Evolutionary conservation across 2,113 vertebrate genomes (phyloP).

Genomic region (Phaetusa simplex): DNA sequence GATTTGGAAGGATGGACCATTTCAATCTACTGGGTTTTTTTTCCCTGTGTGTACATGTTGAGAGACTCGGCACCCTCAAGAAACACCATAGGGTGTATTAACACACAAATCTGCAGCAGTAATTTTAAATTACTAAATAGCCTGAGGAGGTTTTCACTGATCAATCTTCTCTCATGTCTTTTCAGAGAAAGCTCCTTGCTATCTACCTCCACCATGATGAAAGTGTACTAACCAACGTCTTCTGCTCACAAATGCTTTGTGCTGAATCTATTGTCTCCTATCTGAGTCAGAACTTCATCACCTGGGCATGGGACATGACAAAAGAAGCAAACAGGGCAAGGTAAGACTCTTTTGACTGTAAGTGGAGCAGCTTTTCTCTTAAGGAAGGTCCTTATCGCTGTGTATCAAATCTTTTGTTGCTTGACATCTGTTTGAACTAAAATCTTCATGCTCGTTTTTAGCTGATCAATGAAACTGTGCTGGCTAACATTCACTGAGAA

Average conservation of each 20-base stretch:
- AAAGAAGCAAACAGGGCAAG: constrained; percentile 97
- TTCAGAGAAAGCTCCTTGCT: constrained; percentile 98
- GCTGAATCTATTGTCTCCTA: constrained; percentile 98
- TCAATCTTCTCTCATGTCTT: constrained; percentile 41
- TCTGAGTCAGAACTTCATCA: constrained; percentile 99
- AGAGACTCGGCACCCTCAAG: not conserved
- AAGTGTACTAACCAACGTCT: constrained; percentile 98
- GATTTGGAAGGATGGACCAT: not conserved
- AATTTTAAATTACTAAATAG: not conserved
- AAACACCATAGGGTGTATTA: not conserved
- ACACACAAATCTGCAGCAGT: not conserved
- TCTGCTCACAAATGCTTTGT: constrained; percentile 99
- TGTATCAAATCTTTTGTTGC: not conserved
- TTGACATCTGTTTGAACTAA: not conserved
- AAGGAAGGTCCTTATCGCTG: not conserved
- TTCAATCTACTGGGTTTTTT: not conserved
- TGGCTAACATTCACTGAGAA: not conserved
- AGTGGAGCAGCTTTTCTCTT: not conserved
- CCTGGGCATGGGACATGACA: constrained; percentile 99
- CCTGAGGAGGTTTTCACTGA: not conserved
- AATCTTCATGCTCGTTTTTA: not conserved
- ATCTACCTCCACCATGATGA: constrained; percentile 99
- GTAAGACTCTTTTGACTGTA: constrained; percentile 69
- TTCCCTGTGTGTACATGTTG: rapidly evolving
- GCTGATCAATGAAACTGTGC: not conserved